These are phyloP conservation scores for Misgurnus anguillicaudatus DNA, from an alignment of 2,113 vertebrate genomes.

Conservation along the genomic window DNA sequence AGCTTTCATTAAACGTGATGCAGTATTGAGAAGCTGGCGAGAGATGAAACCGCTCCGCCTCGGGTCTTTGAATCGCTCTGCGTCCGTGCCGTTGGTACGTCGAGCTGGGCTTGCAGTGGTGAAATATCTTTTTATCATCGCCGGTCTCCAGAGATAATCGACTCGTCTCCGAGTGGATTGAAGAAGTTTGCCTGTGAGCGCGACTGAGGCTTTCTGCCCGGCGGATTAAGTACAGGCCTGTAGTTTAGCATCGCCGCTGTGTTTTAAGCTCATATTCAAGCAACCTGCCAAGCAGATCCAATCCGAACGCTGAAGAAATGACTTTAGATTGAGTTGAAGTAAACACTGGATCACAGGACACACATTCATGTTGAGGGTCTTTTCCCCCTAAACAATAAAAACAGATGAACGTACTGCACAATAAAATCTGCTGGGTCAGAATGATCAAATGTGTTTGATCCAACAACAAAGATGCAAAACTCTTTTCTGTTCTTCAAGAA, in stretches of 20 bases:
- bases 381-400: background rate
- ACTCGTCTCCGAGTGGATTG: slow-evolving; percentile 32
- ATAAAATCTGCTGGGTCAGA: background rate
- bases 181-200: slow-evolving; percentile 20
- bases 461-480: background rate
- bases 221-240: slow-evolving; percentile 8
- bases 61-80: slow-evolving; percentile 57
- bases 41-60: slow-evolving; percentile 79
- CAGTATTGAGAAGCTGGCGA: slow-evolving; percentile 74
- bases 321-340: slow-evolving; percentile 14
- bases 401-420: background rate
- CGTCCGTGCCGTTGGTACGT: background rate
- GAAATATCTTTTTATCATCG: slow-evolving; percentile 49
- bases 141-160: slow-evolving; percentile 49
- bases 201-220: background rate
- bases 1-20: slow-evolving; percentile 76
- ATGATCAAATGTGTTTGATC: background rate
- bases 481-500: background rate
- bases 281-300: slow-evolving; percentile 17
- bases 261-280: slow-evolving; percentile 4
- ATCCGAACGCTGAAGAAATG: background rate
- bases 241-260: background rate
- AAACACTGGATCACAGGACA: slow-evolving; percentile 16
- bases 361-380: background rate
- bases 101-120: background rate